These are phyloP conservation scores for Urocynchramus pylzowi DNA, from an alignment of 2,113 vertebrate genomes.

Conservation along the genomic window DNA sequence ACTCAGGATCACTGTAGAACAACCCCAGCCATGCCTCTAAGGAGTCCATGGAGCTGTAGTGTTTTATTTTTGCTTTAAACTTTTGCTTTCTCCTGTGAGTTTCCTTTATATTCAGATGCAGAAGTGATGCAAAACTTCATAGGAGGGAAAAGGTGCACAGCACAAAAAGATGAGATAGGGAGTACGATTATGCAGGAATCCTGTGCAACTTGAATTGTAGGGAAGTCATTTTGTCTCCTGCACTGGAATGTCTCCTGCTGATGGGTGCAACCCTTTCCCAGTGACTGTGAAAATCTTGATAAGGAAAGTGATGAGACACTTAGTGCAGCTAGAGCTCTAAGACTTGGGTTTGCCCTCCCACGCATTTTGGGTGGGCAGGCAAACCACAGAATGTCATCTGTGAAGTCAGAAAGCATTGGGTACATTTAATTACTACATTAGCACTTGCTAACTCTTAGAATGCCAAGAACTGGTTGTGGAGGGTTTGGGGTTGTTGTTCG, in stretches of 20 bases:
- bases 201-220: conserved; percentile 42
- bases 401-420: conserved; percentile 23
- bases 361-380: conserved; percentile 22
- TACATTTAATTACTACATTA: conserved; percentile 50
- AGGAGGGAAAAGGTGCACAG: not conserved
- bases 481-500: not conserved
- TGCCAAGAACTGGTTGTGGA: conserved; percentile 26
- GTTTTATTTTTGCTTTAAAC: not conserved
- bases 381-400: conserved; percentile 51
- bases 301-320: conserved; percentile 57
- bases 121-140: not conserved
- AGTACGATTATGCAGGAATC: conserved; percentile 51
- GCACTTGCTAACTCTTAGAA: conserved; percentile 16
- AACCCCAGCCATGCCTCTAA: not conserved
- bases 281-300: conserved; percentile 64
- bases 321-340: conserved; percentile 11
- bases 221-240: conserved; percentile 41
- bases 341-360: conserved; percentile 57
- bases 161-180: conserved; percentile 46
- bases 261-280: conserved; percentile 41
- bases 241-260: conserved; percentile 25
- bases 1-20: not conserved
- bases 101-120: conserved; percentile 5
- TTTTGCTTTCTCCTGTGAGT: not conserved
- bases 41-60: not conserved